phyloP scores from a whole-genome alignment of 2,888 invertebrate genomes.

The Hesperia comma region DNA sequence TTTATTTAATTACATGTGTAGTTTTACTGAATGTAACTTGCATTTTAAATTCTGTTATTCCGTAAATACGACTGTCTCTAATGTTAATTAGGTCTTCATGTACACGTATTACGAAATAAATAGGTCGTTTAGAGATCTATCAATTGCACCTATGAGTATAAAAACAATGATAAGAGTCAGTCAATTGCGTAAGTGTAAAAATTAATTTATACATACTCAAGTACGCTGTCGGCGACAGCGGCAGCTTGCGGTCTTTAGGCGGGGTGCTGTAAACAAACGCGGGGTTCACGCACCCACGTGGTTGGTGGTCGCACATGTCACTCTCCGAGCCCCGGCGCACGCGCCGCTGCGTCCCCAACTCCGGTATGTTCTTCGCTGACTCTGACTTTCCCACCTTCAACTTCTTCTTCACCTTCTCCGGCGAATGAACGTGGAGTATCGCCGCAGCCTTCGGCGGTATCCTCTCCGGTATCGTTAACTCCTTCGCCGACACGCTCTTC shows the following conservation, averaged over 20 bases:
- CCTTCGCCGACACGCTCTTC: slow-evolving; percentile 74
- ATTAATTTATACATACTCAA: slow-evolving; percentile 69
- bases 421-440: slow-evolving; percentile 83
- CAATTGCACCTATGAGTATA: too few relatives aligned
- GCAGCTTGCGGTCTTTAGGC: slow-evolving; percentile 76
- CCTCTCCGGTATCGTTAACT: slow-evolving; percentile 73
- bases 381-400: slow-evolving; percentile 74
- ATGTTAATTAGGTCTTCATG: background rate
- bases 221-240: slow-evolving; percentile 73
- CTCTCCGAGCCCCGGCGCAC: slow-evolving; percentile 76
- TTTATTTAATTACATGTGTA: background rate
- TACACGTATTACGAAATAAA: too few relatives aligned
- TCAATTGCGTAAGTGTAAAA: background rate
- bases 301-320: slow-evolving; percentile 65
- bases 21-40: too few relatives aligned
- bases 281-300: slow-evolving; percentile 72
- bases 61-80: too few relatives aligned
- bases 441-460: slow-evolving; percentile 86
- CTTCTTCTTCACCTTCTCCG: slow-evolving; percentile 67
- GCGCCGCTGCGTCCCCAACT: slow-evolving; percentile 59
- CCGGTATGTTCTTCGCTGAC: slow-evolving; percentile 68
- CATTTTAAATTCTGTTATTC: too few relatives aligned
- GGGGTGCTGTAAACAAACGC: slow-evolving; percentile 81
- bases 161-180: too few relatives aligned
- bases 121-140: too few relatives aligned